Evolutionary conservation across 2,888 invertebrate species (phyloP).

Genomic region (Chrysomela aeneicollis): DNA sequence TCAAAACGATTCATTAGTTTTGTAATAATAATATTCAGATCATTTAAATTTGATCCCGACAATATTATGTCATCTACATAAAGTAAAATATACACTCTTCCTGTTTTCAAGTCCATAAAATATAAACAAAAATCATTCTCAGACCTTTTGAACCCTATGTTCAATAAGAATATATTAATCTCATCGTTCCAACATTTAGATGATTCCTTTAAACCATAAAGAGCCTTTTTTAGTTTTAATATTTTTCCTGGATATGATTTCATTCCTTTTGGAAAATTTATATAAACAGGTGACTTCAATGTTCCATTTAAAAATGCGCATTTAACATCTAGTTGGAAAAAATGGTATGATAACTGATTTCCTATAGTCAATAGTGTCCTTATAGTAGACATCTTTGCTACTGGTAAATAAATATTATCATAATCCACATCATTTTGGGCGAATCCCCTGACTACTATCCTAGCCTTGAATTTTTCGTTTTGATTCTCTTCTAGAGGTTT

Average conservation of each 20-base stretch:
- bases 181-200: background rate
- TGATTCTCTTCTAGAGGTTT: slow-evolving; percentile 8
- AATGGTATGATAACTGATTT: slow-evolving; percentile 4
- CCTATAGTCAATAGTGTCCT: background rate
- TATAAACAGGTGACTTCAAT: slow-evolving; percentile 9
- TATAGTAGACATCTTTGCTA: background rate
- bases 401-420: slow-evolving; percentile 18
- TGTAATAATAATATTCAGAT: background rate
- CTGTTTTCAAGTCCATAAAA: background rate
- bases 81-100: slow-evolving; percentile 1
- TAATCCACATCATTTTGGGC: background rate
- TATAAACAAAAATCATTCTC: slow-evolving; percentile 5
- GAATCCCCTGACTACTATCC: slow-evolving; percentile 22
- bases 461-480: slow-evolving; percentile 18
- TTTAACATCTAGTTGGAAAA: background rate
- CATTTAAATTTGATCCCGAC: background rate
- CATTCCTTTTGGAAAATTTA: background rate
- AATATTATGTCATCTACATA: background rate
- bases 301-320: background rate
- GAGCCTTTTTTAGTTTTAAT: background rate
- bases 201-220: background rate
- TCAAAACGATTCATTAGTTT: no score
- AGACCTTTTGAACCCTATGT: background rate
- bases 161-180: background rate
- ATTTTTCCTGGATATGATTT: slow-evolving; percentile 4